A percentile compares a stretch with the other conserved stretches of the same genome.
Conservation (phyloP, 2,113 vertebrate genomes). For the Cyanoramphus novaezelandiae region DNA sequence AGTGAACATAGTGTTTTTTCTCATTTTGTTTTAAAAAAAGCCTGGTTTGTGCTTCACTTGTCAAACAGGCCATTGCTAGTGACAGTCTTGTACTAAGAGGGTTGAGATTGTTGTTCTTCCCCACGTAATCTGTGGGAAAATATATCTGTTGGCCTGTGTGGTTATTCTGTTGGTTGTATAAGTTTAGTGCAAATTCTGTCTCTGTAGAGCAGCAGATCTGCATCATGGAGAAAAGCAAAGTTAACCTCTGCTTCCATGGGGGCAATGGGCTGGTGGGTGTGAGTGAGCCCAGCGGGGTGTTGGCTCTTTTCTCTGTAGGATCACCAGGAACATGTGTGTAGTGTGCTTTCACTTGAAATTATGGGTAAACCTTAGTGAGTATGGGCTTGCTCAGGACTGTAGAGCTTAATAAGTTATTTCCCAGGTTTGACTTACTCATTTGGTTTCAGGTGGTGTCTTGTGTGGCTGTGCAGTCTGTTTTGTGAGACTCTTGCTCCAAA, state of each 20-base stretch:
- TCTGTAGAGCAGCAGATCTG: neutral
- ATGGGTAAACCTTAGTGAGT: fast-evolving
- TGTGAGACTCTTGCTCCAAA: neutral
- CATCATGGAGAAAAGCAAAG: neutral
- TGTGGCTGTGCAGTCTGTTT: neutral
- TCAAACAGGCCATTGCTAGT: neutral
- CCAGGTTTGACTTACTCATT: neutral
- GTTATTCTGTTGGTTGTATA: neutral
- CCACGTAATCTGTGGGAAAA: neutral
- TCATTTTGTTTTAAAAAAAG: neutral
- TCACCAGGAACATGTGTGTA: neutral
- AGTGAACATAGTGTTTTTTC: neutral
- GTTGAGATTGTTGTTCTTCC: neutral
- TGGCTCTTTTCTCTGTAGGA: neutral
- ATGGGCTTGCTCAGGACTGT: neutral
- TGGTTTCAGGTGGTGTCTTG: neutral
- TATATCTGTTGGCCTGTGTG: neutral
- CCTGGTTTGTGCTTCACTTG: neutral
- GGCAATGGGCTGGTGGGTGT: neutral
- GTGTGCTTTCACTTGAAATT: neutral
- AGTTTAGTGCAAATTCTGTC: neutral
- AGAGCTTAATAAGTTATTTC: neutral
- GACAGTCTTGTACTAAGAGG: neutral
- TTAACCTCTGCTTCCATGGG: neutral
- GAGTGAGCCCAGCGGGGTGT: neutral